Percentiles rank a stretch among this genome's conserved stretches.
Conservation (phyloP, 1,140 invertebrate genomes). For the Microplitis mediator region DNA sequence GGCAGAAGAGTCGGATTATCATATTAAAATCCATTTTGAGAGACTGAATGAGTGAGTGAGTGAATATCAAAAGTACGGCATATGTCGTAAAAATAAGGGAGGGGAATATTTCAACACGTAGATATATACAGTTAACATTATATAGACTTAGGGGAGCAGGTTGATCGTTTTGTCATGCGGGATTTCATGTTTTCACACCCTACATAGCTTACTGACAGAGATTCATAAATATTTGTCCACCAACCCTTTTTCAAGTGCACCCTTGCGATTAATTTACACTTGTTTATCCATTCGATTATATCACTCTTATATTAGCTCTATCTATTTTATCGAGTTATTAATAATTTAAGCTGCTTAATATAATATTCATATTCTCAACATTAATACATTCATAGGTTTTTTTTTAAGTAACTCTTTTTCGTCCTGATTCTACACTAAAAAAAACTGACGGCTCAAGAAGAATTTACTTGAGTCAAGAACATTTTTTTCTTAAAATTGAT, state of each 20-base stretch:
- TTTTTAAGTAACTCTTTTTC: too few species aligned
- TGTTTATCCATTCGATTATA: conserved; percentile 9
- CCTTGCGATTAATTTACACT: conserved; percentile 19
- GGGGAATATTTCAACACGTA: background rate
- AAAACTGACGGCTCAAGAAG: too few species aligned
- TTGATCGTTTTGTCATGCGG: conserved; percentile 21
- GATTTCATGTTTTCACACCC: conserved; percentile 13
- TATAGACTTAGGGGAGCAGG: background rate
- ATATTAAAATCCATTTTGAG: conserved; percentile 24
- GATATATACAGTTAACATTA: too few species aligned
- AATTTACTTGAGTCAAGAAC: too few species aligned
- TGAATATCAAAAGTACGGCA: background rate
- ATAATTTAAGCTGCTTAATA: background rate
- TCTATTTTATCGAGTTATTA: background rate
- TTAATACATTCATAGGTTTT: too few species aligned
- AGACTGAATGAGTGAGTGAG: background rate
- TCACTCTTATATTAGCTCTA: background rate
- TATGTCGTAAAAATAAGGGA: background rate
- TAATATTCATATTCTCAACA: background rate
- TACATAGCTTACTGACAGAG: background rate
- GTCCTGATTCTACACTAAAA: too few species aligned
- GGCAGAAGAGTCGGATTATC: conserved; percentile 25
- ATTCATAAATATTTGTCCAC: conserved; percentile 14
- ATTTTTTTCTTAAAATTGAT: too few species aligned
- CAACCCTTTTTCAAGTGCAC: conserved; percentile 2